A percentile compares a stretch with the other conserved stretches of the same genome.
These are phyloP conservation scores for Pagrus major DNA, from an alignment of 2,113 vertebrate genomes.

Conservation along the genomic window DNA sequence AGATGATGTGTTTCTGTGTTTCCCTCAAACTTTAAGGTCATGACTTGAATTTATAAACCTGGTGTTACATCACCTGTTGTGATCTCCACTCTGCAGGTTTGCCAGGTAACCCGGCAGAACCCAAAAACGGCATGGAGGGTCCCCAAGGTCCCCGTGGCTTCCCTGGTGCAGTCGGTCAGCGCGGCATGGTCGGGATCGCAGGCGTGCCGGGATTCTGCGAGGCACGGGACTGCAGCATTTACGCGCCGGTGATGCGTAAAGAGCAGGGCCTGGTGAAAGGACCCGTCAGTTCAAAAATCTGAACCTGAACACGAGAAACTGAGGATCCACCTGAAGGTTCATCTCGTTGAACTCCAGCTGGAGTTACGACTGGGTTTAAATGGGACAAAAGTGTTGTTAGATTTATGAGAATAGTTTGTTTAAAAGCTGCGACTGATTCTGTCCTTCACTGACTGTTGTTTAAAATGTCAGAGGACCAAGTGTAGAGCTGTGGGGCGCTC, in stretches of 20 bases:
- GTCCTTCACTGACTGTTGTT: not conserved
- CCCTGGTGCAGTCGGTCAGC: slow-evolving; percentile 70
- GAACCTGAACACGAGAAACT: slow-evolving; percentile 22
- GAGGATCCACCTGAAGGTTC: not conserved
- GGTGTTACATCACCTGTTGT: not conserved
- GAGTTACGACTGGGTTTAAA: not conserved
- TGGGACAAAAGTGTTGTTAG: not conserved
- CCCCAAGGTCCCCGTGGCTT: slow-evolving; percentile 74
- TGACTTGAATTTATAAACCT: not conserved
- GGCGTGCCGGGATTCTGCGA: slow-evolving; percentile 81
- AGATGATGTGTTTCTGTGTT: no score
- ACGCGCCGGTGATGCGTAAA: slow-evolving; percentile 78
- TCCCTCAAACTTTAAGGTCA: not conserved
- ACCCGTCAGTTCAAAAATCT: slow-evolving; percentile 72
- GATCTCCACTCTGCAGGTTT: slow-evolving; percentile 67
- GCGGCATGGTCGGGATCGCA: slow-evolving; percentile 57
- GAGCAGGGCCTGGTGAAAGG: slow-evolving; percentile 85
- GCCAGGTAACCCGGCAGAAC: slow-evolving; percentile 75
- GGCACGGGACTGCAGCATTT: slow-evolving; percentile 81
- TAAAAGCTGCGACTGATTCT: slow-evolving; percentile 4
- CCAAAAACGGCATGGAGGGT: slow-evolving; percentile 77
- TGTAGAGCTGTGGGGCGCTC: slow-evolving; percentile 12
- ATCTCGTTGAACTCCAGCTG: slow-evolving; percentile 6
- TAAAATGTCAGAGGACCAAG: slow-evolving; percentile 19
- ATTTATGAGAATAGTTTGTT: slow-evolving; percentile 10